Evolutionary conservation across 1,140 invertebrate species (phyloP).

Genomic region (Leptopilina clavipes): DNA sequence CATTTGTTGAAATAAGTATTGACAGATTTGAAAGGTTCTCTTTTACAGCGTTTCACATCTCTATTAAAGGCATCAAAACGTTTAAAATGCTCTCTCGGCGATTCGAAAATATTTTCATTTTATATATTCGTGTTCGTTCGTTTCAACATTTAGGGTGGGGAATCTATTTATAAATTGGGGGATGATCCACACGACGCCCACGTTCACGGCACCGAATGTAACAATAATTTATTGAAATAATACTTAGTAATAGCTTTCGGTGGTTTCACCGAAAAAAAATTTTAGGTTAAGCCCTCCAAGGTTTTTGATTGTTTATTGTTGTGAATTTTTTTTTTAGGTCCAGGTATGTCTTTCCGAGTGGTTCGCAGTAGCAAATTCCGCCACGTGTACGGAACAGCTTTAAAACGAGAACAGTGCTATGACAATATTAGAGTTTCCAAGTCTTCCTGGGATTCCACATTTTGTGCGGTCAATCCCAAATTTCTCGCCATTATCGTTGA

Average conservation of each 20-base stretch:
- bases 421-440: slow-evolving; percentile 99
- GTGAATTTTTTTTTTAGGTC: slow-evolving; percentile 44
- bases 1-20: slow-evolving; percentile 48
- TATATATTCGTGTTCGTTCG: slow-evolving; percentile 61
- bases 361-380: slow-evolving; percentile 98
- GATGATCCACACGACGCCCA: slow-evolving; percentile 71
- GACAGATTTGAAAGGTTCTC: slow-evolving; percentile 49
- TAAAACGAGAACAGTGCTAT: slow-evolving; percentile 99
- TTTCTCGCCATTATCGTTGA: slow-evolving; percentile 99
- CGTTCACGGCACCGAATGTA: slow-evolving; percentile 64
- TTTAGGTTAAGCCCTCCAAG: slow-evolving; percentile 32
- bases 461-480: slow-evolving; percentile 99
- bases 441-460: slow-evolving; percentile 98
- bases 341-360: slow-evolving; percentile 93
- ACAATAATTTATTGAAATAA: slow-evolving; percentile 58
- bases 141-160: slow-evolving; percentile 63
- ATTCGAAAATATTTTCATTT: slow-evolving; percentile 71
- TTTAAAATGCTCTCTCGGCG: slow-evolving; percentile 41
- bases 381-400: slow-evolving; percentile 97
- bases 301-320: slow-evolving; percentile 44
- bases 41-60: slow-evolving; percentile 47
- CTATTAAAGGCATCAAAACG: slow-evolving; percentile 64
- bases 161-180: slow-evolving; percentile 69
- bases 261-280: slow-evolving; percentile 20
- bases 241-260: slow-evolving; percentile 18